Percentiles rank a stretch among this genome's conserved stretches.
phyloP scores from a whole-genome alignment of 2,113 vertebrate species.

The Atlantisia rogersi region DNA sequence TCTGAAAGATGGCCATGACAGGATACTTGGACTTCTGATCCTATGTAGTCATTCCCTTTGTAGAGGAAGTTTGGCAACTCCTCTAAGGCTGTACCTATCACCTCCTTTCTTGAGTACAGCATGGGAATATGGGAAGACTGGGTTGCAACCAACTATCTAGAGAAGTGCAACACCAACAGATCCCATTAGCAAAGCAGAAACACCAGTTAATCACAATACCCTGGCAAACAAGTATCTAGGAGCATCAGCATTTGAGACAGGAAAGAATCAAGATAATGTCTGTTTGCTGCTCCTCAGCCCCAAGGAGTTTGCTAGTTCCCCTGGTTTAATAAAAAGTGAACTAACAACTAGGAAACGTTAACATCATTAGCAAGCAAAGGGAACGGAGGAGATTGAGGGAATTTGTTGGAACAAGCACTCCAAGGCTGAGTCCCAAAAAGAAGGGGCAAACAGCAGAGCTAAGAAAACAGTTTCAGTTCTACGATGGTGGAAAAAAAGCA shows the following conservation, averaged over 20 bases:
- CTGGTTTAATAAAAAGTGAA: background rate
- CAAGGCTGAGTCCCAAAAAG: background rate
- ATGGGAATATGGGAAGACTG: background rate
- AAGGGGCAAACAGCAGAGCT: background rate
- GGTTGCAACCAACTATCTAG: background rate
- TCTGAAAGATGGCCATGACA: background rate
- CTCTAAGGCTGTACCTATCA: background rate
- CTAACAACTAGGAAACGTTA: background rate
- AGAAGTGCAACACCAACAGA: background rate
- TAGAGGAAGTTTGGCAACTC: background rate
- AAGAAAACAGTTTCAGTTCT: background rate
- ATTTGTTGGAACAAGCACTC: background rate
- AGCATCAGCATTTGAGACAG: background rate
- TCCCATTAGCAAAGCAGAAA: background rate
- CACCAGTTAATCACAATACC: background rate
- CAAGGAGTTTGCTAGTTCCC: background rate
- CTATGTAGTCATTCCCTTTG: background rate
- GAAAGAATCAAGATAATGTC: background rate
- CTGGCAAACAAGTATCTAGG: background rate
- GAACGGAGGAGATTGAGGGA: background rate
- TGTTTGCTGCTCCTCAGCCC: background rate
- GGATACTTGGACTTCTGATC: slow-evolving; percentile 6
- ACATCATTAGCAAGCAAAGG: background rate
- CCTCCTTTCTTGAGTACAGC: background rate
- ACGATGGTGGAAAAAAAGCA: background rate